These are phyloP conservation scores for Abramis brama DNA, from an alignment of 2,113 vertebrate species.

Conservation along the genomic window DNA sequence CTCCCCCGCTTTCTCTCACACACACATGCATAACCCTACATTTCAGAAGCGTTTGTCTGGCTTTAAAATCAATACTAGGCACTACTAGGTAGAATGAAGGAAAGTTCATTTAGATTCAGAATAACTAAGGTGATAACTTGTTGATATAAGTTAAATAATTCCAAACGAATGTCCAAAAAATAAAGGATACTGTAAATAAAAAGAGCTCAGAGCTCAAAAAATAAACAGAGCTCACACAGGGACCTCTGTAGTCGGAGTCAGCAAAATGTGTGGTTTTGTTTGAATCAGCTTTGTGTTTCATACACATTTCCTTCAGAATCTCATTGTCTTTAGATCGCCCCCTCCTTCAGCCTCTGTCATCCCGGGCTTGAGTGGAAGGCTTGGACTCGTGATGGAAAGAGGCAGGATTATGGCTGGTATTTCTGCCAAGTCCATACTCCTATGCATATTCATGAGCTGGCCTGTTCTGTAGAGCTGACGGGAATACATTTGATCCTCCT, in stretches of 20 bases:
- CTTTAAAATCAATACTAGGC: too few species aligned
- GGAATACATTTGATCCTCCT: conserved; percentile 18
- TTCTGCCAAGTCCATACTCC: not conserved
- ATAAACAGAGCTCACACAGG: too few species aligned
- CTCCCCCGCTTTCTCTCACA: too few species aligned
- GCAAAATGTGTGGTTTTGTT: not conserved
- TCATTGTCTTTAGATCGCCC: not conserved
- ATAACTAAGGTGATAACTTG: too few species aligned
- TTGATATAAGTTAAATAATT: too few species aligned
- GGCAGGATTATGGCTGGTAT: not conserved
- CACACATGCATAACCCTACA: too few species aligned
- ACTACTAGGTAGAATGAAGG: too few species aligned
- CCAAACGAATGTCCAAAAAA: too few species aligned
- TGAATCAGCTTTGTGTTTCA: conserved; percentile 8
- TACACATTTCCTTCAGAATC: conserved; percentile 18
- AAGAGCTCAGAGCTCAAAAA: too few species aligned
- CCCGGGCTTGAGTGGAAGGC: not conserved
- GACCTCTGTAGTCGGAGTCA: not conserved
- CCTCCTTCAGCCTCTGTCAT: conserved; percentile 1
- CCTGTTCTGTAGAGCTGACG: not conserved
- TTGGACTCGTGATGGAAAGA: conserved; percentile 4
- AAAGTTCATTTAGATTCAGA: too few species aligned
- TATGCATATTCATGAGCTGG: conserved; percentile 28
- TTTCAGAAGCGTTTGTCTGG: too few species aligned
- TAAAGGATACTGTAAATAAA: too few species aligned